These are phyloP conservation scores for Cygnus buccinator DNA, from an alignment of 2,113 vertebrate genomes.

Conservation along the genomic window DNA sequence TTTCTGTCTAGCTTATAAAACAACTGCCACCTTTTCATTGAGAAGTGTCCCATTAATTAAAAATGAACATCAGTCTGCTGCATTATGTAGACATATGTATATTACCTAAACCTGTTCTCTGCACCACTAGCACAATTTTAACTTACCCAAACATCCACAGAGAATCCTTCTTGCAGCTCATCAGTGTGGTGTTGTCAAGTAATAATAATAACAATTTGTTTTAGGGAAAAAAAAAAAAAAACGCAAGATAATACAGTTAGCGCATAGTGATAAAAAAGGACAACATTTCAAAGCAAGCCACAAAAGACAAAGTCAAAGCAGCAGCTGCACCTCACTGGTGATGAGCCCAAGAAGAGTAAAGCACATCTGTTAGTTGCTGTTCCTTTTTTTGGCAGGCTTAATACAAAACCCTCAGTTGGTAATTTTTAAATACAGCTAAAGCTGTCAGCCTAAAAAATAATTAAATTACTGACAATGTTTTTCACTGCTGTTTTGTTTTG, in stretches of 20 bases:
- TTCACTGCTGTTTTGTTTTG: neutral
- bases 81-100: neutral
- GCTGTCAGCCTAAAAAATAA: slow-evolving; percentile 45
- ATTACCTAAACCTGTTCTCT: neutral
- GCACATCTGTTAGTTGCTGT: slow-evolving; percentile 54
- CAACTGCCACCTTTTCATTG: neutral
- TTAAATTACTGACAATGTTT: slow-evolving; percentile 46
- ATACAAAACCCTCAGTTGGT: neutral
- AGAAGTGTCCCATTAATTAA: slow-evolving; percentile 18
- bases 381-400: slow-evolving; percentile 49
- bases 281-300: slow-evolving; percentile 49
- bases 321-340: slow-evolving; percentile 42
- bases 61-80: neutral
- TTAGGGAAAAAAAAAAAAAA: neutral
- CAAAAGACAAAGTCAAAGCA: slow-evolving; percentile 34
- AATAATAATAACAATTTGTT: neutral
- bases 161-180: neutral
- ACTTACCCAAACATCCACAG: neutral
- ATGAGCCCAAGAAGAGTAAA: slow-evolving; percentile 28
- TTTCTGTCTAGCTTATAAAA: neutral
- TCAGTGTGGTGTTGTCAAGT: neutral
- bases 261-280: neutral
- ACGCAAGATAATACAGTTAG: neutral
- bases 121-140: neutral
- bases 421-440: slow-evolving; percentile 52